Evolutionary conservation across 2,797 vertebrate genomes (phyloP).

Genomic region (Syndactyla subalaris): DNA sequence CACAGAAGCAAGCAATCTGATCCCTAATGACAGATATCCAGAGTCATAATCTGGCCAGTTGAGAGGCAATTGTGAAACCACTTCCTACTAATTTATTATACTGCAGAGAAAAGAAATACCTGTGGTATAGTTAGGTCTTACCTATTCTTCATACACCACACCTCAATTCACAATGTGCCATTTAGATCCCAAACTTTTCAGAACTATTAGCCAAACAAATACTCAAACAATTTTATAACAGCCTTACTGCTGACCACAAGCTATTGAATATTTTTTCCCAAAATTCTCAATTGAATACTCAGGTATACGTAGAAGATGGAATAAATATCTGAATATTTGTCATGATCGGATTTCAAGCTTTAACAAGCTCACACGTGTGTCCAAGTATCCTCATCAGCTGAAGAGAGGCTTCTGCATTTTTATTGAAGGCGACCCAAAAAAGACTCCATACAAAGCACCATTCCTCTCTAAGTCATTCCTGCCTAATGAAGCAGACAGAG

Average conservation of each 20-base stretch:
- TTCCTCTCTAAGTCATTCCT: neutral
- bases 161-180: neutral
- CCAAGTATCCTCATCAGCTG: neutral
- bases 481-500: neutral
- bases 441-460: neutral
- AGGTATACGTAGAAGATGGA: accelerated
- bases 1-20: neutral
- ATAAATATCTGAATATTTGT: neutral
- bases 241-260: neutral
- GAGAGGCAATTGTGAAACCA: neutral
- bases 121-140: neutral
- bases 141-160: neutral
- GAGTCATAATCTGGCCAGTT: neutral
- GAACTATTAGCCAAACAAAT: neutral
- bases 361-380: accelerated
- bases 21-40: neutral
- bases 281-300: neutral
- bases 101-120: neutral
- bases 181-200: neutral
- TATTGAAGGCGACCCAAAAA: neutral
- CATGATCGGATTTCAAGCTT: neutral
- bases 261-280: neutral
- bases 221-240: neutral
- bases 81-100: neutral
- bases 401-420: neutral